These are phyloP conservation scores for Lycocerus yunnanus DNA, from an alignment of 2,888 invertebrate genomes.

Conservation along the genomic window DNA sequence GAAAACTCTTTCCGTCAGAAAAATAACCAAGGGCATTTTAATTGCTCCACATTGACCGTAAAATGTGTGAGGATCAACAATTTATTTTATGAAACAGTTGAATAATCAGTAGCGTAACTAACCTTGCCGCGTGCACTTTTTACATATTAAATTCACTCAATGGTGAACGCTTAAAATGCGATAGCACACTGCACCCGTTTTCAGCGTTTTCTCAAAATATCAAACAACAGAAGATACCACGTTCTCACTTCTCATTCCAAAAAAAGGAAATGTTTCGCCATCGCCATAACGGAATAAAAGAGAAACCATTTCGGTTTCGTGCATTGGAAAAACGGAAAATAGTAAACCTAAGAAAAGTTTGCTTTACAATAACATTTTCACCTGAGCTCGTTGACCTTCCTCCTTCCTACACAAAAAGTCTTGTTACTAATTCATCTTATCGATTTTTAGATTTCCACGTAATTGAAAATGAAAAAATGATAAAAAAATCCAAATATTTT, in stretches of 20 bases:
- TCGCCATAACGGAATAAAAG: not conserved
- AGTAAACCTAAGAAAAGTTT: not conserved
- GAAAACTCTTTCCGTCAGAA: not conserved
- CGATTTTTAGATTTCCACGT: too few relatives aligned
- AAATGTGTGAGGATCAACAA: not conserved
- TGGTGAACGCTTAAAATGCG: not conserved
- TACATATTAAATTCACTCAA: not conserved
- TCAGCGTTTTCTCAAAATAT: too few relatives aligned
- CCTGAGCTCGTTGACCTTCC: not conserved
- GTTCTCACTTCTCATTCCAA: too few relatives aligned
- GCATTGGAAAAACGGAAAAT: not conserved
- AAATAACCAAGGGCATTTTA: not conserved
- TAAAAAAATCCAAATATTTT: too few relatives aligned
- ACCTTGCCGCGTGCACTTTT: not conserved
- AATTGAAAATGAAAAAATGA: too few relatives aligned
- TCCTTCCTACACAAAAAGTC: not conserved
- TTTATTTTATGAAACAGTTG: not conserved
- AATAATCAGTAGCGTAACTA: not conserved
- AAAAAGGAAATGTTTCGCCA: not conserved
- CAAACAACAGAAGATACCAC: too few relatives aligned
- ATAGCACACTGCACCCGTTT: not conserved
- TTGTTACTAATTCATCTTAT: too few relatives aligned
- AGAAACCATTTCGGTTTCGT: not conserved
- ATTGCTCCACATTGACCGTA: not conserved
- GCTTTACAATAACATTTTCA: not conserved